These are phyloP conservation scores for Cyprinodon tularosa DNA, from an alignment of 2,113 vertebrate species.

Conservation along the genomic window DNA sequence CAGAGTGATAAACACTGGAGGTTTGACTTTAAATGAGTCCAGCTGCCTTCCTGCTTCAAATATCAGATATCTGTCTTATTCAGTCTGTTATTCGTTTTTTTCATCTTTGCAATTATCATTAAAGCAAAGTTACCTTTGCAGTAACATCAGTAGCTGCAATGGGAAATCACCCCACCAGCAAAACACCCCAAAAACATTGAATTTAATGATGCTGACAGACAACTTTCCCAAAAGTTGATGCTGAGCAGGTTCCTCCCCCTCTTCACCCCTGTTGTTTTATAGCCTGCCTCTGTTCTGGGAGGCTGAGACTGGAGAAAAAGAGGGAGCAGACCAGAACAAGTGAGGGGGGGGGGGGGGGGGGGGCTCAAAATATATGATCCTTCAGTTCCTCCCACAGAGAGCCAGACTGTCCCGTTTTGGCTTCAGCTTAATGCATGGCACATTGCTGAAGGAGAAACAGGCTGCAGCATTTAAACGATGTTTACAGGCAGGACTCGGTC, in stretches of 20 bases:
- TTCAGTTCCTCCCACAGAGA: constrained; percentile 34
- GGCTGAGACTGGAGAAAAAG: constrained; percentile 20
- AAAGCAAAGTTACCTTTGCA: neutral
- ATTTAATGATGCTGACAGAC: constrained; percentile 53
- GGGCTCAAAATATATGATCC: constrained; percentile 29
- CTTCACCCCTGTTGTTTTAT: constrained; percentile 62
- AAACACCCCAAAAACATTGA: neutral
- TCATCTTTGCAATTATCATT: neutral
- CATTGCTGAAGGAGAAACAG: constrained; percentile 23
- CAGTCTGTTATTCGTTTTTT: neutral
- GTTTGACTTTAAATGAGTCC: no score
- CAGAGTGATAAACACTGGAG: no score
- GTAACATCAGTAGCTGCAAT: constrained; percentile 12
- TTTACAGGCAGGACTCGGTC: neutral
- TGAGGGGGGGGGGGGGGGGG: neutral
- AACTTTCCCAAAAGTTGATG: constrained; percentile 50
- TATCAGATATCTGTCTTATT: neutral
- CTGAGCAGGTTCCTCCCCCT: constrained; percentile 58
- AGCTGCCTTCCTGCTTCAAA: neutral
- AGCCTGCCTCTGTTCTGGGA: constrained; percentile 50
- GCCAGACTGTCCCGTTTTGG: neutral
- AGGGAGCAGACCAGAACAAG: constrained; percentile 5
- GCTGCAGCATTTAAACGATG: constrained; percentile 15
- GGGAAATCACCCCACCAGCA: constrained; percentile 14
- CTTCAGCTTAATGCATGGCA: constrained; percentile 16